Base-by-base conservation (phyloP, 2,113 vertebrate species). In the Pterocles gutturalis region DNA sequence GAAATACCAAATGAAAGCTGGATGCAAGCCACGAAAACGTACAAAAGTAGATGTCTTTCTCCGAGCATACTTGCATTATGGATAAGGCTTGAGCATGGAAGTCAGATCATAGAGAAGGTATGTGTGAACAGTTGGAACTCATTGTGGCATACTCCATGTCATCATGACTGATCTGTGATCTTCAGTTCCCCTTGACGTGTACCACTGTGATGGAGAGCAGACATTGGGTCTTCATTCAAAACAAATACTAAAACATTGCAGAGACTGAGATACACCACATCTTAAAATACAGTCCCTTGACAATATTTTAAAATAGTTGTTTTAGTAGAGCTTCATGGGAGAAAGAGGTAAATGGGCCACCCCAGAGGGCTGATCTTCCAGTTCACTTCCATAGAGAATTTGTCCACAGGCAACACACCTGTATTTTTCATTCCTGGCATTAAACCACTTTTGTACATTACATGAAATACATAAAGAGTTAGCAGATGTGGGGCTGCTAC, bases 41-140 rank as follows among this genome's bases (percentile, higher is more conserved):
- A 96, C 61, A 85, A 79, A 96, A 78, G 65, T 43, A 89, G 45
- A 61, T 83, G n/a, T 60, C 53, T 91, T 93, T 94, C 55, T 58
- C 33, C 76, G 45, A 90, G 53, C 9, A 28, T 67, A 66, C 77
- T 70, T 51, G 12, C 28, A 31, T 78, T 75, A 66, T 6, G 29
- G 6, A 89, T 22, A 66, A 87, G 5, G 49, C 14, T 62, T 78
- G 3, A 94, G 13, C 24, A 57, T 45, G 9, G 11, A 86, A 92
- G 18, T 64, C 33, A 60, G 21, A 76, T 64, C 24, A 65, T 2
- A 55, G 26, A 43, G 29, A 94, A 82, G 4, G 12, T 75, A 49
- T 55, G 7, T 2, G 1, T 62, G 61, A 91, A 60, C 17, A 88
- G 21, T 3, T 83, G 69, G 38, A 17, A 36, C 22, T 71, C 4